A percentile compares a stretch with the other conserved stretches of the same genome.
Evolutionary conservation across 2,797 vertebrate species (phyloP).

Genomic region (Setipinna tenuifilis): DNA sequence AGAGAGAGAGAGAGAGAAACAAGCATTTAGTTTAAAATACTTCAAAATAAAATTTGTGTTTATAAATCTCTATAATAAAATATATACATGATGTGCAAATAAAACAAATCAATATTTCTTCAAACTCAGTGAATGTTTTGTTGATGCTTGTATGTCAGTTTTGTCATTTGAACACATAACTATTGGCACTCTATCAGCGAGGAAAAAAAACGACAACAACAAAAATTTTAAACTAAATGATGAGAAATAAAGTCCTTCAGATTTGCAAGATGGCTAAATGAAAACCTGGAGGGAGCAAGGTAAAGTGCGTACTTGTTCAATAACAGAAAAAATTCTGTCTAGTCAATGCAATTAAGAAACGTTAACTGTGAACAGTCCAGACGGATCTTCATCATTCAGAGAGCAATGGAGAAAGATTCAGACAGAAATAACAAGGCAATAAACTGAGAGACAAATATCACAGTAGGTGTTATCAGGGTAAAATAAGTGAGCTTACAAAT

Average conservation of each 20-base stretch:
- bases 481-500: not conserved
- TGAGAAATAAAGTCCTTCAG: not conserved
- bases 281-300: not conserved
- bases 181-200: conserved; percentile 72
- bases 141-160: conserved; percentile 71
- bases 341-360: conserved; percentile 5
- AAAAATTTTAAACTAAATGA: not conserved
- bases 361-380: not conserved
- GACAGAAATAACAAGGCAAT: not conserved
- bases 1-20: conserved; percentile 32
- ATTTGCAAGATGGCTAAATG: not conserved
- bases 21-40: conserved; percentile 83
- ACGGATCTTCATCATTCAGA: not conserved
- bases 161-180: conserved; percentile 55
- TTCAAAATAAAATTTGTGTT: conserved; percentile 87
- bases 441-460: not conserved
- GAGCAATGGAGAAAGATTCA: not conserved
- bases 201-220: not conserved
- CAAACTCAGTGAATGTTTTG: conserved; percentile 70
- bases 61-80: conserved; percentile 89
- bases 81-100: conserved; percentile 84
- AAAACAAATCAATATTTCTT: conserved; percentile 69
- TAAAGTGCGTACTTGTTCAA: conserved; percentile 17
- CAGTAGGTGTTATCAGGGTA: not conserved
- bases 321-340: not conserved